Evolutionary conservation across 92 coral and sea anemone species (phyloP).

Genomic region (Chrysogorgia sp.): DNA sequence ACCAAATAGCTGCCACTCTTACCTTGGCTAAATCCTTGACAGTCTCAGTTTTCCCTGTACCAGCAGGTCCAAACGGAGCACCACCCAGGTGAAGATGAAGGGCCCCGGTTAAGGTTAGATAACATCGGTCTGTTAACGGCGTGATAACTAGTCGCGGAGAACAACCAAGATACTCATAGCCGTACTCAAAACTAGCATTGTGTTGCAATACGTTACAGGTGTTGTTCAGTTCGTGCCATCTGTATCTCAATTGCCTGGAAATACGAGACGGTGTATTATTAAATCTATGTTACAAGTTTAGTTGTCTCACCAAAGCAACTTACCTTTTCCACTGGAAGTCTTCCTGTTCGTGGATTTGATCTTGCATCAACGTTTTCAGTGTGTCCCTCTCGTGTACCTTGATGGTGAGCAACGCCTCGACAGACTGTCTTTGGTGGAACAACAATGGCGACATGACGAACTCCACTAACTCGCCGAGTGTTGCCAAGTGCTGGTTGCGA

Average conservation of each 20-base stretch:
- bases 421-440: conserved; percentile 72
- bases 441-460: conserved; percentile 77
- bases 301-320: neutral
- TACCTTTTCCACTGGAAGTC: conserved; percentile 98
- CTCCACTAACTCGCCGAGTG: conserved; percentile 74
- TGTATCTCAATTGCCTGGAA: conserved; percentile 86
- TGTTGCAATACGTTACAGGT: conserved; percentile 81
- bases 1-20: neutral
- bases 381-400: conserved; percentile 94
- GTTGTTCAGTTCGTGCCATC: conserved; percentile 81
- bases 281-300: neutral
- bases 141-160: conserved; percentile 92
- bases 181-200: conserved; percentile 86
- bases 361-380: conserved; percentile 70
- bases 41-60: conserved; percentile 97
- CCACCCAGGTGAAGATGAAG: conserved; percentile 88
- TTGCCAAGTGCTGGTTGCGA: conserved; percentile 72
- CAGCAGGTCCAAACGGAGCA: conserved; percentile 98
- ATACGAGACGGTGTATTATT: no score
- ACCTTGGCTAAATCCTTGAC: conserved; percentile 98
- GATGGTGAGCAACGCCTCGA: conserved; percentile 88
- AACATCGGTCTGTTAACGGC: conserved; percentile 95
- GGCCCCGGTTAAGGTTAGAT: conserved; percentile 93
- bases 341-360: conserved; percentile 76
- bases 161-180: conserved; percentile 98